These are phyloP conservation scores for Abrostola tripartita DNA, from an alignment of 2,888 invertebrate genomes.

Conservation along the genomic window DNA sequence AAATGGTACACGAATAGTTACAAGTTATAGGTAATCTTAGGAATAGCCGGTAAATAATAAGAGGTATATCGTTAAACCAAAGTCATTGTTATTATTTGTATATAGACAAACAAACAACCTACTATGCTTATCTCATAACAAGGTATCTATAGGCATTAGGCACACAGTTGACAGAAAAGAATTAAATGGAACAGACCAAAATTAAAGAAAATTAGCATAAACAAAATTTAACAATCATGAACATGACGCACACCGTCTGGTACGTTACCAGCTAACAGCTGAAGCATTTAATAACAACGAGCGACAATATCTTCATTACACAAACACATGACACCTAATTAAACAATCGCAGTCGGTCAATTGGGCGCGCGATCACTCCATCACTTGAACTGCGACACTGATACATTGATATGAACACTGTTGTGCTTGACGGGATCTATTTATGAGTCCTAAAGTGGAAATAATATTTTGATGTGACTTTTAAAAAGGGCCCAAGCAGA, in stretches of 20 bases:
- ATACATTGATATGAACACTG: slow-evolving; percentile 1
- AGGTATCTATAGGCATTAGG: no score
- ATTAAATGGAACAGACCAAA: background rate
- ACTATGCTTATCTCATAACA: no score
- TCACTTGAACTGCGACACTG: slow-evolving; percentile 13
- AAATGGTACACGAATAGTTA: no score
- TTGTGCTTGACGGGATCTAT: slow-evolving; percentile 9
- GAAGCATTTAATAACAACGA: slow-evolving; percentile 8
- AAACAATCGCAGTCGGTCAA: slow-evolving; percentile 23
- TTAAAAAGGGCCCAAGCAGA: background rate
- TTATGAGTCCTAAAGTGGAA: background rate
- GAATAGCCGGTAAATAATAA: no score
- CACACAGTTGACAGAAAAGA: no score
- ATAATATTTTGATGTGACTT: background rate
- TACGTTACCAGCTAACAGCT: background rate
- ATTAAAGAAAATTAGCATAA: background rate
- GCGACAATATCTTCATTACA: background rate
- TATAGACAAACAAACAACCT: no score
- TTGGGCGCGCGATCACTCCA: slow-evolving; percentile 5
- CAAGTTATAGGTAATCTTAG: no score
- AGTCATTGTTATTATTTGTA: no score
- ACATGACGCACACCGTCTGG: background rate
- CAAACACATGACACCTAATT: slow-evolving; percentile 21
- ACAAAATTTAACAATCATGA: background rate
- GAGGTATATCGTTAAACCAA: no score